Evolutionary conservation across 2,888 invertebrate species (phyloP), one percentile per base, ranked within the genome.

Genomic region (Epinotia nisella): DNA sequence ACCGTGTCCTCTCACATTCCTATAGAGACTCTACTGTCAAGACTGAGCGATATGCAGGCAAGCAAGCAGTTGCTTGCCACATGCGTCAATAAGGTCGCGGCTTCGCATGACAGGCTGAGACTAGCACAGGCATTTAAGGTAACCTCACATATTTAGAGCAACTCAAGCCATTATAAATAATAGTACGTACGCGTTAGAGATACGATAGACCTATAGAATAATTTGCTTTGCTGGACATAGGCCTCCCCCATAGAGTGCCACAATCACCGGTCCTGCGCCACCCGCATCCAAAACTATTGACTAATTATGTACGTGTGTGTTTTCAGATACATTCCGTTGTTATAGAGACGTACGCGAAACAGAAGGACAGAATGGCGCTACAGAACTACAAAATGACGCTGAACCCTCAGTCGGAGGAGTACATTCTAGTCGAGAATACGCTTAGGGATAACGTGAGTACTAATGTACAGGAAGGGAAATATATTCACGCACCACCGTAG

Each of bases 341-440:
- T 0, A 95, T 96, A 78, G 96, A 96, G 81, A 90, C 91, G 1
- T 85, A 93, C 49, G 94, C 94, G 0, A 92, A 94, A 55, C 95
- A 95, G 83, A 95, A 95, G 74, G 96, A 96, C 84, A 90, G 96
- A 53, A 81, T 89, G 0, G 94, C 95, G 0, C 87, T 96, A 7
- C 90, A 95, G 3, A 94, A 94, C 76, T 96, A 96, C 80, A 95
- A 95, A 83, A 94, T 94, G 79, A 92, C 94, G 3, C 85, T 96
- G 1, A 93, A 93, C 66, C 94, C 95, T 0, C 95, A 96, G 76
- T 95, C 96, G 0, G 96, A 97, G 78, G 96, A 96, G 81, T 96
- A 95, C 78, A 95, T 96, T 78, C 94, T 96, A 74, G 96, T 96
- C 53, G 97, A 97, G 79, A 96, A 95, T 80, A 95, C 95, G 1